A percentile compares a stretch with the other conserved stretches of the same genome.
These are phyloP conservation scores for Drosophila phalerata DNA, from an alignment of 2,888 invertebrate genomes.

Conservation along the genomic window DNA sequence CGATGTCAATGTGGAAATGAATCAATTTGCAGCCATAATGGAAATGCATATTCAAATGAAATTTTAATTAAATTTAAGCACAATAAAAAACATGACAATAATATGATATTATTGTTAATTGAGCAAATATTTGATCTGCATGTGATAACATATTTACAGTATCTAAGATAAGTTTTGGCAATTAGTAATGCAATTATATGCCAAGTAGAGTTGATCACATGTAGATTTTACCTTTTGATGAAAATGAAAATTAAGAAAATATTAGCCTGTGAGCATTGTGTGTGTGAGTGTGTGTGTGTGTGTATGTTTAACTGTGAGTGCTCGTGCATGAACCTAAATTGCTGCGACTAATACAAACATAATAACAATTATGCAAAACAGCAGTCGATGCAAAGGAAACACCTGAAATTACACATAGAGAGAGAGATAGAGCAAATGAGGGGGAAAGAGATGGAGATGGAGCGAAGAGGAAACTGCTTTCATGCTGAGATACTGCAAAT, in stretches of 20 bases:
- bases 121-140: conserved; percentile 3
- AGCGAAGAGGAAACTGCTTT: conserved; percentile 19
- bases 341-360: conserved; percentile 62
- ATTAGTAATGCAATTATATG: conserved; percentile 64
- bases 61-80: not conserved
- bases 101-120: conserved; percentile 5
- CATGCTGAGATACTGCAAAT: conserved; percentile 49
- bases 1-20: not conserved
- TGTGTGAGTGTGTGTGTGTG: conserved; percentile 6
- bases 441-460: not conserved
- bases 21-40: not conserved
- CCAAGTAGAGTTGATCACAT: conserved; percentile 27
- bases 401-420: conserved; percentile 50
- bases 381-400: conserved; percentile 37
- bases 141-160: conserved; percentile 6
- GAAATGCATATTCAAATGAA: not conserved
- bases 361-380: conserved; percentile 73
- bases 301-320: conserved; percentile 22
- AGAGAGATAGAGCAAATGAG: not conserved
- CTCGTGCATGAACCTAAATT: conserved; percentile 51
- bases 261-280: conserved; percentile 12
- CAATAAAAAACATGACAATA: not conserved
- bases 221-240: conserved; percentile 10
- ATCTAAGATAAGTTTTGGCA: conserved; percentile 26
- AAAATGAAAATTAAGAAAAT: conserved; percentile 43